Conservation (phyloP, 2,888 invertebrate species). For the Sesia bembeciformis region DNA sequence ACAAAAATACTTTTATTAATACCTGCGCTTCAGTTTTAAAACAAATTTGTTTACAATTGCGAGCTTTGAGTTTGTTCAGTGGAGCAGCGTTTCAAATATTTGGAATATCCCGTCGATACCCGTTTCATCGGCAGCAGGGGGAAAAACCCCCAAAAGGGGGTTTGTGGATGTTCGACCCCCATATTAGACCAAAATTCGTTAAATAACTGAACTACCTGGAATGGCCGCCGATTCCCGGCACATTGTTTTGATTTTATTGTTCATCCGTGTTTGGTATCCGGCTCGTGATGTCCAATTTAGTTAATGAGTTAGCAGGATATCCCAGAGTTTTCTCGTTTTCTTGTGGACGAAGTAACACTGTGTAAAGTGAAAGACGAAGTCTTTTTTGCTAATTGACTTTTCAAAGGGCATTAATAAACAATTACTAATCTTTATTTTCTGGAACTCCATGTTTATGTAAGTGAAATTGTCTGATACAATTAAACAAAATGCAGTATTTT, state of each 20-base stretch:
- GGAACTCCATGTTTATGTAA: no score
- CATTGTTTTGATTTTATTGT: slow-evolving; percentile 7
- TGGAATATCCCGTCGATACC: slow-evolving; percentile 5
- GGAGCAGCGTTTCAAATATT: slow-evolving; percentile 8
- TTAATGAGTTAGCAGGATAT: background rate
- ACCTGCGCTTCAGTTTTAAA: slow-evolving; percentile 3
- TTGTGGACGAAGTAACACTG: no score
- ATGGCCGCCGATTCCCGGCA: slow-evolving; percentile 3
- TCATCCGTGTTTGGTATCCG: slow-evolving; percentile 2
- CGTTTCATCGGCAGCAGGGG: background rate
- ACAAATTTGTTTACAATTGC: slow-evolving; percentile 10
- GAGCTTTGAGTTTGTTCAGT: slow-evolving; percentile 6
- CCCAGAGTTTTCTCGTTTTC: no score
- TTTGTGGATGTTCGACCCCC: slow-evolving; percentile 5
- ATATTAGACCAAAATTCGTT: slow-evolving; percentile 8
- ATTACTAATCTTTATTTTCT: no score
- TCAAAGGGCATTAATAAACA: no score
- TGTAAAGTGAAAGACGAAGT: no score
- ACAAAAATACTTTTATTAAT: slow-evolving; percentile 9
- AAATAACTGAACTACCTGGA: slow-evolving; percentile 7
- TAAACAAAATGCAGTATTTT: no score
- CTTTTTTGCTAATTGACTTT: no score
- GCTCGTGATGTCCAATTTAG: slow-evolving; percentile 3
- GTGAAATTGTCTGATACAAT: no score
- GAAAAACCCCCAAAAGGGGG: background rate